Conservation (phyloP, 2,113 vertebrate species). For the Argyrosomus japonicus region DNA sequence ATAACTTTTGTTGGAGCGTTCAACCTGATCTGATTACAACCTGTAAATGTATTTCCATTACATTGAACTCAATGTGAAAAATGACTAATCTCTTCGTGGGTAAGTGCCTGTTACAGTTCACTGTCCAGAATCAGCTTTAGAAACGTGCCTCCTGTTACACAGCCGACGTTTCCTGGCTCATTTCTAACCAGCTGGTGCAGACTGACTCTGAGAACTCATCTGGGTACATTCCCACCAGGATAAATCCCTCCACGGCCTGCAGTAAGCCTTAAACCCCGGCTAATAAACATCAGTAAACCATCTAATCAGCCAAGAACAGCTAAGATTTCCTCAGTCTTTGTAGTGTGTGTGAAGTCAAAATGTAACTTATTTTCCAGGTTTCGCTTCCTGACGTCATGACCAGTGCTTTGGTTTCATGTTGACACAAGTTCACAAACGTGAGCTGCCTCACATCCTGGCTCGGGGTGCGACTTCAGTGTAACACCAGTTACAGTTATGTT, state of each 20-base stretch:
- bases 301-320: background rate
- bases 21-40: background rate
- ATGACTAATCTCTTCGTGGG: background rate
- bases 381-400: background rate
- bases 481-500: background rate
- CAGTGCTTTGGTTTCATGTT: background rate
- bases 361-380: background rate
- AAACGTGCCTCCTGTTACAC: constrained; percentile 35
- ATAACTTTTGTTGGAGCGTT: background rate
- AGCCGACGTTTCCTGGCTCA: constrained; percentile 59
- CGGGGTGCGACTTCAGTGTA: background rate
- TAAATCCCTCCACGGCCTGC: constrained; percentile 38
- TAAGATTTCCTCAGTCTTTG: background rate
- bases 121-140: constrained; percentile 15
- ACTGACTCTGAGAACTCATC: constrained; percentile 45
- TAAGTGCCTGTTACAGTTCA: background rate
- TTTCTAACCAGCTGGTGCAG: constrained; percentile 31
- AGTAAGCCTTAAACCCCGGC: constrained; percentile 14
- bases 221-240: constrained; percentile 65
- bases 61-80: background rate
- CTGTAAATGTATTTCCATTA: background rate
- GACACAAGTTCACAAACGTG: background rate
- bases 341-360: background rate
- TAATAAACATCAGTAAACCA: constrained; percentile 21
- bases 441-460: background rate